These are phyloP conservation scores for Tetropium fuscum DNA, from an alignment of 2,888 invertebrate genomes.

Conservation along the genomic window DNA sequence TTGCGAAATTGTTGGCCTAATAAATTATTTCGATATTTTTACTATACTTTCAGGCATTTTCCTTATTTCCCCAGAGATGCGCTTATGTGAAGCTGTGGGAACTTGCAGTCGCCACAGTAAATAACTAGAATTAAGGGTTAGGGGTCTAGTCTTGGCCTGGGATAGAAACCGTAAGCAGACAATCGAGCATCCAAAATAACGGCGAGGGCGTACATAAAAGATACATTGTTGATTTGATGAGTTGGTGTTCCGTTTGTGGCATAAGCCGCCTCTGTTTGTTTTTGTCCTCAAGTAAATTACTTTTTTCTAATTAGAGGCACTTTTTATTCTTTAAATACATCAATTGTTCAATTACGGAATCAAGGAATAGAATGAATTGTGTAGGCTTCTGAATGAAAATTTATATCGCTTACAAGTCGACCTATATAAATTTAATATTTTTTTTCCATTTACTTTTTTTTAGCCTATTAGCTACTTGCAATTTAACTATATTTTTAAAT, in stretches of 20 bases:
- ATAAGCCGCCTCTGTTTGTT: constrained; percentile 30
- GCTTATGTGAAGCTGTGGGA: constrained; percentile 19
- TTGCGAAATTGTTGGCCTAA: no score
- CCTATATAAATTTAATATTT: no score
- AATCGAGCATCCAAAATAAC: constrained; percentile 43
- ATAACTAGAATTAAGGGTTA: constrained; percentile 27
- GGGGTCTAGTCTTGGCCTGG: constrained; percentile 17
- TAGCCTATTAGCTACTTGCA: no score
- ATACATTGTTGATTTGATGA: constrained; percentile 46
- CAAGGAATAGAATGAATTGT: not conserved
- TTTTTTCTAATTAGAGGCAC: constrained; percentile 29
- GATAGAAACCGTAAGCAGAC: constrained; percentile 40
- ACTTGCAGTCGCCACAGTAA: constrained; percentile 22
- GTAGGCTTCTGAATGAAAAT: not conserved
- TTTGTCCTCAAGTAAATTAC: constrained; percentile 28
- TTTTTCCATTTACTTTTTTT: no score
- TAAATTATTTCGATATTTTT: no score
- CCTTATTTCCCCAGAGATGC: constrained; percentile 22
- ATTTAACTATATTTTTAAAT: no score
- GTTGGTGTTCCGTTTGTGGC: constrained; percentile 38
- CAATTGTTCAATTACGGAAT: constrained; percentile 24
- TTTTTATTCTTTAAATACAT: constrained; percentile 23
- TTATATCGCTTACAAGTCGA: constrained; percentile 2
- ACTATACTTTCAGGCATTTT: not conserved
- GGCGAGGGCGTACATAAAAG: constrained; percentile 42